Percentiles rank a stretch among this genome's conserved stretches.
These are phyloP conservation scores for Cyprinodon variegatus DNA, from an alignment of 2,113 vertebrate species.

Conservation along the genomic window DNA sequence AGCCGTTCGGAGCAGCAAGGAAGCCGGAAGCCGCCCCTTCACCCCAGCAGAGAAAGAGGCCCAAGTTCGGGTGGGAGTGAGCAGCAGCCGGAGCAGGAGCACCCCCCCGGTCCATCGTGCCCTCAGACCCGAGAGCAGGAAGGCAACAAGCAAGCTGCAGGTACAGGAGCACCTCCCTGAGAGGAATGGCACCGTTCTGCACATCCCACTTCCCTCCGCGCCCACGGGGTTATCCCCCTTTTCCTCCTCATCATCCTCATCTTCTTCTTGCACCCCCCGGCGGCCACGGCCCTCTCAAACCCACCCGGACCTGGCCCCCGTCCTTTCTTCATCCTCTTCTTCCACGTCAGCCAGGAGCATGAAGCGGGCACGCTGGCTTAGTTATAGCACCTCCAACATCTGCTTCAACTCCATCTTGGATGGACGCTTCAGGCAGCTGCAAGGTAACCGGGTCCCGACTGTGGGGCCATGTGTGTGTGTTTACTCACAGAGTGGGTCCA, in stretches of 20 bases:
- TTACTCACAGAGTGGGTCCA: slow-evolving; percentile 7
- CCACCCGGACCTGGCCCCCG: slow-evolving; percentile 26
- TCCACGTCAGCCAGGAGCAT: slow-evolving; percentile 73
- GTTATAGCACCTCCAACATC: slow-evolving; percentile 82
- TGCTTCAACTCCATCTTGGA: slow-evolving; percentile 82
- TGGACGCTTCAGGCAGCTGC: slow-evolving; percentile 82
- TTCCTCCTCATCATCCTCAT: slow-evolving; percentile 52
- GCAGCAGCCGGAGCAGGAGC: slow-evolving; percentile 75
- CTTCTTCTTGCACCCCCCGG: slow-evolving; percentile 63
- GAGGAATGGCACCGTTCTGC: slow-evolving; percentile 72
- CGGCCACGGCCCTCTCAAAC: slow-evolving; percentile 57
- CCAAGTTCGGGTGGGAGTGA: slow-evolving; percentile 46
- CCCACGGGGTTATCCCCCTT: slow-evolving; percentile 44
- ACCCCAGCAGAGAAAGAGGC: slow-evolving; percentile 64
- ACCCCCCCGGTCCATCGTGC: slow-evolving; percentile 76
- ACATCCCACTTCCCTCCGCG: slow-evolving; percentile 44
- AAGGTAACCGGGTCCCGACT: slow-evolving; percentile 75
- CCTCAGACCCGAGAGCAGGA: slow-evolving; percentile 57
- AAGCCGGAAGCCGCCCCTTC: slow-evolving; percentile 43
- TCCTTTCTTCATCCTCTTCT: slow-evolving; percentile 52
- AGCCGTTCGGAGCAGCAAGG: slow-evolving; percentile 49
- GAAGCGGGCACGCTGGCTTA: slow-evolving; percentile 78
- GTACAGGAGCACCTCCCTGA: slow-evolving; percentile 64
- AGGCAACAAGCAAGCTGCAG: slow-evolving; percentile 37
- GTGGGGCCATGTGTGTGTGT: slow-evolving; percentile 13